Evolutionary conservation across 2,888 invertebrate genomes (phyloP), one percentile per base, ranked within the genome.

Genomic region (Melipona beecheii): DNA sequence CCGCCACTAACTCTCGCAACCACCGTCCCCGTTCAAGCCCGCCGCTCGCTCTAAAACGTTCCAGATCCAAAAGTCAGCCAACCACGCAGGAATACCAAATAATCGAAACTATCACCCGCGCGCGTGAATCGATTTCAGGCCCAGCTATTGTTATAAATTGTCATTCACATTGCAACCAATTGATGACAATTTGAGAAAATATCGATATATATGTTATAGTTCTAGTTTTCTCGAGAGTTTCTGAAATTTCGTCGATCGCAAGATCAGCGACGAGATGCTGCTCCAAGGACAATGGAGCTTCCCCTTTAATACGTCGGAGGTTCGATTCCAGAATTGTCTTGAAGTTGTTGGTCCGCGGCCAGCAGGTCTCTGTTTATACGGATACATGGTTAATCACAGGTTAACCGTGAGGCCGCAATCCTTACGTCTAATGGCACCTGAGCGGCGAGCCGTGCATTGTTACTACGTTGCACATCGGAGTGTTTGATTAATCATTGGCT

Each of bases 401-500:
- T 86, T 87, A 91, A 91, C 90, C 89, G 71, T 87, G 81, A 68
- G 80, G 84, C 87, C 89, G 80, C 87, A 90, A 87, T 77, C 84
- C 75, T 85, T 89, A 86, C 82, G 85, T 89, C 88, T 92, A 91
- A 91, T 90, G 87, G 89, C 87, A 88, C 86, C 86, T 85, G 87
- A 78, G 88, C 88, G 89, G 85, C 85, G 86, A 85, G 82, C 85
- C 87, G 83, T 90, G 91, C 89, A 90, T 91, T 90, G 91, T 91
- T 91, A 87, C 90, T 83, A 83, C 85, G 83, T 80, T 83, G 86
- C 85, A 87, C 84, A 79, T 84, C 79, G 81, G 83, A 87, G 87
- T 88, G 87, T 92, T 91, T 91, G 92, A 92, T 92, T 92, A 92
- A 92, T 92, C 91, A 91, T 91, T 90, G 91, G 90, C 86, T 91